Evolutionary conservation across 2,888 invertebrate species (phyloP).

Genomic region (Neoitamus cyanurus): DNA sequence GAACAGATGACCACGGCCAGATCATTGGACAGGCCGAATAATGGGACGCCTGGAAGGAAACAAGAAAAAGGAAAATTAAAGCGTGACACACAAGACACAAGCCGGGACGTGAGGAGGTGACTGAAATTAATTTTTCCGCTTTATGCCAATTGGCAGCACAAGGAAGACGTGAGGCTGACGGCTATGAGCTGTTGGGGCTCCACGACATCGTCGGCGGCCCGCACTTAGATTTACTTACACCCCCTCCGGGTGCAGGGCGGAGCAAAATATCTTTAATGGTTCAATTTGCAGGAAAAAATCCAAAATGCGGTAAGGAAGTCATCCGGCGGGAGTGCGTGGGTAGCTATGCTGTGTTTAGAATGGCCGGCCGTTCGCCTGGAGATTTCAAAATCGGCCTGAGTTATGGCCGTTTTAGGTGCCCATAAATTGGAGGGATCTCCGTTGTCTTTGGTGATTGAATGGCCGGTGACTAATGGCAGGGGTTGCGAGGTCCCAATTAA

Average conservation of each 20-base stretch:
- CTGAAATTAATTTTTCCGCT: conserved; percentile 15
- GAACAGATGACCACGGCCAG: conserved; percentile 27
- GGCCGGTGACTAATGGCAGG: not conserved
- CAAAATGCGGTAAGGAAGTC: not conserved
- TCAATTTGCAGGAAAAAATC: not conserved
- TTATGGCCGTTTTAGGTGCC: not conserved
- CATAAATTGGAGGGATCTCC: not conserved
- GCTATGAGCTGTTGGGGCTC: too few relatives aligned
- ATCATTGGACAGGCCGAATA: conserved; percentile 31
- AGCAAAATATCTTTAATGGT: conserved; percentile 17
- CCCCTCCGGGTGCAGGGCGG: not conserved
- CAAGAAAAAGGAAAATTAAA: not conserved
- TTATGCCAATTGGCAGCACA: not conserved
- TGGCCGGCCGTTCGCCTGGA: not conserved
- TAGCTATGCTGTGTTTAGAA: not conserved
- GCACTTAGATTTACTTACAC: not conserved
- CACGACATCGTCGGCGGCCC: too few relatives aligned
- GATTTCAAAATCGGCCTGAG: not conserved
- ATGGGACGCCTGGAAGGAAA: conserved; percentile 24
- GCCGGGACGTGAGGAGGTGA: not conserved
- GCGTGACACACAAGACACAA: not conserved
- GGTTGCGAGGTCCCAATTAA: not conserved
- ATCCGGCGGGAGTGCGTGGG: not conserved
- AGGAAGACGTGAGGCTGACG: not conserved
- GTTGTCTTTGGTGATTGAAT: not conserved